Percentiles rank a stretch among this genome's conserved stretches.
These are phyloP conservation scores for Neoitamus cyanurus DNA, from an alignment of 2,888 invertebrate species.

Conservation along the genomic window DNA sequence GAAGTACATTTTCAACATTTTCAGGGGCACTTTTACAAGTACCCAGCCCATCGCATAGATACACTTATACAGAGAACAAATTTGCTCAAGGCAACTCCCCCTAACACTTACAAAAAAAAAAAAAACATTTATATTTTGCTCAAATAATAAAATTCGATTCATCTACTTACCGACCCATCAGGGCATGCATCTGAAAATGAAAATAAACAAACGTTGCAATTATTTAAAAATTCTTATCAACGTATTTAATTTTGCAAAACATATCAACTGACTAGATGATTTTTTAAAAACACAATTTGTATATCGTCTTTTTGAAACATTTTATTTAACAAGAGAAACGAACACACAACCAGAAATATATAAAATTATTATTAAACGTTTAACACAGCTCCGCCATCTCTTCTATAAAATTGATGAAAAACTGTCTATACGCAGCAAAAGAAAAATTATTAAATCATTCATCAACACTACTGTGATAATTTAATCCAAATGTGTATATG, in stretches of 20 bases:
- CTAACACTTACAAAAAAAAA: no score
- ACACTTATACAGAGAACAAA: no score
- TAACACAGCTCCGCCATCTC: background rate
- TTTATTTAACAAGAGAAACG: background rate
- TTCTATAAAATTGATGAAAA: background rate
- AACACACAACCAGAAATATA: background rate
- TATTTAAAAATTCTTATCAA: no score
- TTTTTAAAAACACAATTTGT: background rate
- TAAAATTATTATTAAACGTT: background rate
- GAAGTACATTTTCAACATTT: no score
- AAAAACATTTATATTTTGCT: no score
- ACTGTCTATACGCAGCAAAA: background rate
- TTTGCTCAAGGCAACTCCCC: no score
- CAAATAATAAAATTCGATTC: no score
- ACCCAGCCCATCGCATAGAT: no score
- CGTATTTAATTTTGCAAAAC: background rate
- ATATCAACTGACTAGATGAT: background rate
- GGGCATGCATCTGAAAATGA: background rate
- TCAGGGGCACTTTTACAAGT: no score
- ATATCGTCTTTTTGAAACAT: background rate
- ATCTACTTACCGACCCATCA: background rate
- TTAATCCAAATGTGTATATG: conserved; percentile 7
- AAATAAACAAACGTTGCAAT: no score
- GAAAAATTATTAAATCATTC: background rate
- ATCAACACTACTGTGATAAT: conserved; percentile 21